Percentiles rank a stretch among this genome's conserved stretches.
phyloP scores from a whole-genome alignment of 2,113 vertebrate species.

The Meriones unguiculatus region DNA sequence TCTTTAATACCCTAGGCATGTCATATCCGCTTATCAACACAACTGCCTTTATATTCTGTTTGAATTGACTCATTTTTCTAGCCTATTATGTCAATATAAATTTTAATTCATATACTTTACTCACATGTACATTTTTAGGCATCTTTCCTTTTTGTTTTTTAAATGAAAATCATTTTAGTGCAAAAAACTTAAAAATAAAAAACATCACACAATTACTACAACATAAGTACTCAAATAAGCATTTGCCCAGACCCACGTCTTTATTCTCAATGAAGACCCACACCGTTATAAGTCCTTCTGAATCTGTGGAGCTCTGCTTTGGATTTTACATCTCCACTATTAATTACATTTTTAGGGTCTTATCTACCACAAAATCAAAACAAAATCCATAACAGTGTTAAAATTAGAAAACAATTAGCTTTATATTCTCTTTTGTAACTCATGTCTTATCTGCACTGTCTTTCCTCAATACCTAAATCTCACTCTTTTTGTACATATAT shows the following conservation, averaged over 20 bases:
- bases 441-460: neutral
- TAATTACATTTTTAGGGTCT: neutral
- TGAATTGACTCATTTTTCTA: constrained; percentile 35
- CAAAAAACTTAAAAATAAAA: neutral
- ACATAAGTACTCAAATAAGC: neutral
- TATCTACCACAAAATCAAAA: neutral
- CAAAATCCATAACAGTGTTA: neutral
- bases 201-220: neutral
- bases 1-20: neutral
- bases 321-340: neutral
- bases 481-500: neutral
- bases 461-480: neutral
- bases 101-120: constrained; percentile 38
- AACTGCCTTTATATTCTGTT: neutral
- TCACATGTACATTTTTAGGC: neutral
- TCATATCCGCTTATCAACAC: neutral
- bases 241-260: neutral
- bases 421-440: neutral
- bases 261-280: neutral
- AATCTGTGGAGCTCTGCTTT: neutral
- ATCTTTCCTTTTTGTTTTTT: neutral
- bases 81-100: constrained; percentile 37
- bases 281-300: neutral
- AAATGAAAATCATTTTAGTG: neutral
- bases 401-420: neutral